Base-by-base conservation (phyloP, 1,140 invertebrate genomes). In the Cotesia typhae region DNA sequence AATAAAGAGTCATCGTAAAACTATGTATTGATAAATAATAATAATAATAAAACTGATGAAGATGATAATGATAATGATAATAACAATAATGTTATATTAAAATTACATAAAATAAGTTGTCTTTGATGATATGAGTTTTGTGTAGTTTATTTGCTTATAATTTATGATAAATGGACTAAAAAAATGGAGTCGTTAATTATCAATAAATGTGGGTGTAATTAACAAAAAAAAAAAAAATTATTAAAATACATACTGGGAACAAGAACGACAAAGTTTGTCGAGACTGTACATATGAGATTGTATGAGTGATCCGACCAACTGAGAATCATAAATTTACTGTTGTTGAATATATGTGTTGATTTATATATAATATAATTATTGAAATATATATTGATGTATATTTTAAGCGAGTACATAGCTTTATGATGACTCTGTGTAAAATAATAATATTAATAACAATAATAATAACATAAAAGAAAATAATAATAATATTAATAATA, bases 381-480 rank as follows among this genome's bases (percentile, higher is more conserved):
- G 28, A 55, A 52, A 47, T 9, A 47, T 47, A 47, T 47, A 47
- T 47, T 47, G 10, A 47, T 47, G 41, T 47, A 10, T 47, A 47
- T 47, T 28, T 28, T 28, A 28, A 28, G 28, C 28, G 36, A 68
- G 71, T 70, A 69, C 71, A 68, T 66, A 67, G 53, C 66, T 83
- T 82, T 76, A 65, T 78, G 81, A 77, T 77, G 78, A 78, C 78
- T 77, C 76, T 71, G 74, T 75, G 74, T 78, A 80, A 77, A 77
- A 79, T 76, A 76, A 78, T 47, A 47, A 47, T 47, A 47, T 9
- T 47, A 0, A 47, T 47, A 9, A 47, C 10, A 9, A 47, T 81
- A 83, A 80, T 83, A 78, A 82, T 82, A 82, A 82, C 28, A 28
- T 28, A 28, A 28, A 80, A 77, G 77, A 79, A 76, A 76, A 78